phyloP scores from a whole-genome alignment of 2,113 vertebrate genomes.

The Sapayoa aenigma region DNA sequence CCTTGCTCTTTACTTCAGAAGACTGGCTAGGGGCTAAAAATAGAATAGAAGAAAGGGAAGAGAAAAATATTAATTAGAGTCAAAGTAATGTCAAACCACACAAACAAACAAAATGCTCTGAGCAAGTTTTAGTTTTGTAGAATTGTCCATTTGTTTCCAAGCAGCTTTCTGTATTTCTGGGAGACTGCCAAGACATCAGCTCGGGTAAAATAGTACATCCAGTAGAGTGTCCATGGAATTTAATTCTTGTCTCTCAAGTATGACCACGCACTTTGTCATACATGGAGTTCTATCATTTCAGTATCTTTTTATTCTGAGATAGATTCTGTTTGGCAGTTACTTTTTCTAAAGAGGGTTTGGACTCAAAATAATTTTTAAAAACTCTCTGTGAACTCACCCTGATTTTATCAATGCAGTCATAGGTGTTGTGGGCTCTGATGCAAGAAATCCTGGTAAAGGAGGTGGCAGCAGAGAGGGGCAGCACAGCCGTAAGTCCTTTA shows the following conservation, averaged over 20 bases:
- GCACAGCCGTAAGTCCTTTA: slow-evolving; percentile 73
- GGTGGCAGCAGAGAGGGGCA: slow-evolving; percentile 59
- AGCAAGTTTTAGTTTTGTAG: neutral
- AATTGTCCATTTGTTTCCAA: neutral
- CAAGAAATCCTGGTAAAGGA: slow-evolving; percentile 82
- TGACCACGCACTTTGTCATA: neutral
- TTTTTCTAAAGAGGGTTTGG: neutral
- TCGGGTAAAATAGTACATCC: neutral
- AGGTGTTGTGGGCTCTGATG: slow-evolving; percentile 78
- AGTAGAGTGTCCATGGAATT: neutral
- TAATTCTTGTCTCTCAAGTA: neutral
- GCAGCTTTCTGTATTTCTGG: neutral
- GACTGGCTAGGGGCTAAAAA: neutral
- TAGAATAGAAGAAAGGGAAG: neutral
- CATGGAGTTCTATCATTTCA: neutral
- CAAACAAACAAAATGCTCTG: neutral
- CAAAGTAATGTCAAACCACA: neutral
- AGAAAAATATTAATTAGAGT: neutral
- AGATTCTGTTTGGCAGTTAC: neutral
- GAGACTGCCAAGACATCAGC: neutral
- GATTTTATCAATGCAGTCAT: slow-evolving; percentile 86
- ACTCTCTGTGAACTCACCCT: slow-evolving; percentile 72
- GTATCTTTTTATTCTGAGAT: neutral
- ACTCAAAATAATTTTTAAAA: neutral
- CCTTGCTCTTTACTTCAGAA: neutral